phyloP scores from a whole-genome alignment of 2,888 invertebrate genomes.

The Lycaena phlaeas region DNA sequence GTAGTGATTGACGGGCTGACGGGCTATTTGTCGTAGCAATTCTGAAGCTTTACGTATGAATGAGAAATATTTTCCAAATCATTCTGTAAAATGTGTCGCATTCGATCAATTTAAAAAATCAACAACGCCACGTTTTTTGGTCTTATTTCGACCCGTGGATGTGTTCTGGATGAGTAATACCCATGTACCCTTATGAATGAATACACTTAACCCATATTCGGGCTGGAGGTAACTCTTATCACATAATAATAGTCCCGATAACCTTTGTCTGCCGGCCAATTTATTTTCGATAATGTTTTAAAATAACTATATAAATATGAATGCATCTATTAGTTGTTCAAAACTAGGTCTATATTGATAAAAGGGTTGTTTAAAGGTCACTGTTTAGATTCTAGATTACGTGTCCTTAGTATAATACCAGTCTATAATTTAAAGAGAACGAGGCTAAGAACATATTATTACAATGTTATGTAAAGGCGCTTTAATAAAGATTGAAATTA shows the following conservation, averaged over 20 bases:
- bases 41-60: too few relatives aligned
- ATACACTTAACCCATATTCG: neutral
- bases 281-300: neutral
- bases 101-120: too few relatives aligned
- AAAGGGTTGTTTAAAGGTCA: neutral
- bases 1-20: too few relatives aligned
- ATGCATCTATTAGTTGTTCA: constrained; percentile 1
- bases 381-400: neutral
- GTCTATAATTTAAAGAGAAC: neutral
- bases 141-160: too few relatives aligned
- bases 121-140: too few relatives aligned
- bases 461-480: neutral
- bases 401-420: constrained; percentile 1
- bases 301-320: neutral
- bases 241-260: neutral
- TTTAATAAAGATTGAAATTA: neutral
- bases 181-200: too few relatives aligned
- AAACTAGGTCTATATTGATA: constrained; percentile 3
- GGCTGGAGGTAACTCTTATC: neutral
- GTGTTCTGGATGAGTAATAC: too few relatives aligned
- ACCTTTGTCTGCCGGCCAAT: neutral
- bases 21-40: too few relatives aligned
- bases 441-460: constrained; percentile 1
- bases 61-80: too few relatives aligned
- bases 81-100: too few relatives aligned